Evolutionary conservation across 2,797 vertebrate species (phyloP).

Genomic region (Agapornis canus): DNA sequence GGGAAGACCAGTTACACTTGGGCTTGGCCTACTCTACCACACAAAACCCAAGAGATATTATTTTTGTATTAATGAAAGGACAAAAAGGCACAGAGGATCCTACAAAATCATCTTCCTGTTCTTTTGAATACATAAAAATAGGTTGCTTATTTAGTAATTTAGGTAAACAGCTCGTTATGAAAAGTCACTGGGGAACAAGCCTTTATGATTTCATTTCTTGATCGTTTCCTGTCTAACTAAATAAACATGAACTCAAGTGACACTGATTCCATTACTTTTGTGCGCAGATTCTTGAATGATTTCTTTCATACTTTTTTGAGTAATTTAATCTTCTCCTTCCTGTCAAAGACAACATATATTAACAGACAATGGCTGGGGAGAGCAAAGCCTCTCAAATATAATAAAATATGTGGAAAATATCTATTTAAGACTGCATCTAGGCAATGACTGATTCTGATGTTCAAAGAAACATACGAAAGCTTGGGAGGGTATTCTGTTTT

Average conservation of each 20-base stretch:
- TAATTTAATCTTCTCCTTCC: slow-evolving; percentile 11
- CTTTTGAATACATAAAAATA: slow-evolving; percentile 51
- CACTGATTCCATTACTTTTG: slow-evolving; percentile 35
- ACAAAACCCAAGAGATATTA: not conserved
- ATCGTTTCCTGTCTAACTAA: slow-evolving; percentile 66
- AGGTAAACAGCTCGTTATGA: slow-evolving; percentile 60
- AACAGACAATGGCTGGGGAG: not conserved
- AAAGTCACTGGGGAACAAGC: slow-evolving; percentile 50
- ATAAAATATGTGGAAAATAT: not conserved
- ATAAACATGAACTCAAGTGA: slow-evolving; percentile 63
- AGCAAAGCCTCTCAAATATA: not conserved
- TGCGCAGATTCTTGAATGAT: not conserved
- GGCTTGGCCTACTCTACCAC: not conserved
- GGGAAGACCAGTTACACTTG: not conserved
- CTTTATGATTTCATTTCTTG: slow-evolving; percentile 67
- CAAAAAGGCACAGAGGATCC: not conserved
- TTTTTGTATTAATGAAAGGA: not conserved
- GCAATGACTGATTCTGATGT: not conserved
- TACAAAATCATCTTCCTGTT: slow-evolving; percentile 50
- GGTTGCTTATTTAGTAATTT: slow-evolving; percentile 39
- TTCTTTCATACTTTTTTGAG: slow-evolving; percentile 10
- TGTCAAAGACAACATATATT: not conserved
- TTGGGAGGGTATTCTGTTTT: not conserved
- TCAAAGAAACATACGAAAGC: not conserved
- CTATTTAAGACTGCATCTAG: not conserved